These are phyloP conservation scores for Chloebia gouldiae DNA, from an alignment of 2,113 vertebrate species.

Conservation along the genomic window DNA sequence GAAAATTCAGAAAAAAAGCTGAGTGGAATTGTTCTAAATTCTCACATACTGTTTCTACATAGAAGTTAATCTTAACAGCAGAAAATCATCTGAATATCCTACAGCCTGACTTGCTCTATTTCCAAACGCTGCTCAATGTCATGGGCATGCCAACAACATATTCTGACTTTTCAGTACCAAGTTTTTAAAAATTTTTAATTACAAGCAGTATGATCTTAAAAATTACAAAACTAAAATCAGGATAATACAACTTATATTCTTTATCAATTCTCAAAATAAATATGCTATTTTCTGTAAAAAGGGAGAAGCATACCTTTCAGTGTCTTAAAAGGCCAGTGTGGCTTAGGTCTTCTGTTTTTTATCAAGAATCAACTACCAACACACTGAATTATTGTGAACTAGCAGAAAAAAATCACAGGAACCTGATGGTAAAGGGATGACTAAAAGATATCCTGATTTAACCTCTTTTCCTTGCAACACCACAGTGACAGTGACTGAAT, in stretches of 20 bases:
- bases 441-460: background rate
- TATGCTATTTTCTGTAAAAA: background rate
- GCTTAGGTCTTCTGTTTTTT: background rate
- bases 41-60: background rate
- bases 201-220: background rate
- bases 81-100: background rate
- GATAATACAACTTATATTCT: background rate
- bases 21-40: background rate
- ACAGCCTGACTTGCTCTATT: background rate
- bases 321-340: background rate
- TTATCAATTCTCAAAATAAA: background rate
- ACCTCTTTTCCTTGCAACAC: background rate
- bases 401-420: background rate
- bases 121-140: background rate
- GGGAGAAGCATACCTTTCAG: background rate
- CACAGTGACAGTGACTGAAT: background rate
- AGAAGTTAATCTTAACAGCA: background rate
- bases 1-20: background rate
- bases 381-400: background rate
- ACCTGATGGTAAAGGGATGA: background rate
- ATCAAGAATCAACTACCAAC: background rate
- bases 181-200: background rate
- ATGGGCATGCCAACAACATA: background rate
- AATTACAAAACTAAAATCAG: background rate
- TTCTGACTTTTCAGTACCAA: background rate